phyloP scores from a whole-genome alignment of 2,888 invertebrate genomes.

The Brachynemurus nebulosus region DNA sequence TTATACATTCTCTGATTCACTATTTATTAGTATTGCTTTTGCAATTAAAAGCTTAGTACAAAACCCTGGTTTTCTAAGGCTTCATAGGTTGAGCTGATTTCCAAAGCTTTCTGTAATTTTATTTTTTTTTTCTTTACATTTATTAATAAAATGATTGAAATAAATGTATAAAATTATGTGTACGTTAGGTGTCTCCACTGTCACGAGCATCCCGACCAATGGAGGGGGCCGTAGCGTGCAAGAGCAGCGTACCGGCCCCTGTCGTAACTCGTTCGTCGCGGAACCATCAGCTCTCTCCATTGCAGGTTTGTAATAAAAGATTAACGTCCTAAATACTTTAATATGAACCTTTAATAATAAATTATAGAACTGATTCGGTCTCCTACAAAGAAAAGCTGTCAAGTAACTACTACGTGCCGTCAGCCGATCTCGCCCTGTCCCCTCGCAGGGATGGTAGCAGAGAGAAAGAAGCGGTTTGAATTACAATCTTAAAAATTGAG shows the following conservation, averaged over 20 bases:
- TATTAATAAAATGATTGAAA: not conserved
- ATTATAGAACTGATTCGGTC: conserved; percentile 42
- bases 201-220: conserved; percentile 3
- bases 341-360: conserved; percentile 15
- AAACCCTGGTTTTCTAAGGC: too few relatives aligned
- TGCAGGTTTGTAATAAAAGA: conserved; percentile 39
- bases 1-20: too few relatives aligned
- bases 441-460: conserved; percentile 58
- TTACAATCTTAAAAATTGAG: too few relatives aligned
- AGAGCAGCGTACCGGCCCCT: conserved; percentile 4
- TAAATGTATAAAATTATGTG: not conserved
- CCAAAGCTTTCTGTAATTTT: not conserved
- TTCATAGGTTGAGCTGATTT: too few relatives aligned
- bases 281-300: conserved; percentile 53
- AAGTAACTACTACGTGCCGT: conserved; percentile 27
- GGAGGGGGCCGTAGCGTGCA: conserved; percentile 3
- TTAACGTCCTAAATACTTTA: not conserved
- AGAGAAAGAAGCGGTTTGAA: conserved; percentile 56
- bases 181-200: not conserved
- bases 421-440: conserved; percentile 33
- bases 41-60: too few relatives aligned
- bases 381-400: conserved; percentile 26
- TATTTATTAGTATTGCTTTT: too few relatives aligned
- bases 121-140: not conserved
- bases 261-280: conserved; percentile 32